phyloP scores from a whole-genome alignment of 2,113 vertebrate genomes.

The Gallinago undulata region DNA sequence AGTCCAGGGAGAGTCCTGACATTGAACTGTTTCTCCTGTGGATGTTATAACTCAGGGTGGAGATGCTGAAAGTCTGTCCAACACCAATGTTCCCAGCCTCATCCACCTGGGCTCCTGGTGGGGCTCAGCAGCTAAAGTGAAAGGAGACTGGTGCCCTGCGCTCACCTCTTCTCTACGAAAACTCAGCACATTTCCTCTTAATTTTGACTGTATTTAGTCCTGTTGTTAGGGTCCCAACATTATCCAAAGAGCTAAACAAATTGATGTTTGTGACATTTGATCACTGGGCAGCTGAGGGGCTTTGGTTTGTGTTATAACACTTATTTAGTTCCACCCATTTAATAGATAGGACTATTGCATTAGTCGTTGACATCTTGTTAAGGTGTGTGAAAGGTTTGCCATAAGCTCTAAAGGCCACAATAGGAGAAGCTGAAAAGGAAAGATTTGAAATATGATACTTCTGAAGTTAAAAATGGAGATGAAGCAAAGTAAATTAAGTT shows the following conservation, averaged over 20 bases:
- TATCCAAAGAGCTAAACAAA: not conserved
- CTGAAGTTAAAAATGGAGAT: not conserved
- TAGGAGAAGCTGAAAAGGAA: not conserved
- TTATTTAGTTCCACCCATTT: not conserved
- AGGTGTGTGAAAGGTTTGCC: not conserved
- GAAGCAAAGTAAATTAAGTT: not conserved
- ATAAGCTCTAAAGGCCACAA: not conserved
- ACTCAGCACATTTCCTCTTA: not conserved
- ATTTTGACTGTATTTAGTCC: not conserved
- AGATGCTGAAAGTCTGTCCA: not conserved
- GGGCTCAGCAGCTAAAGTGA: not conserved
- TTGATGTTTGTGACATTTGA: not conserved
- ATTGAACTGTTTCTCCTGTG: not conserved
- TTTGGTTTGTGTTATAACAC: not conserved
- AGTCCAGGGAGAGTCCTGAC: not conserved
- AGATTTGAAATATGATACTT: not conserved
- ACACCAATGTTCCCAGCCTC: too few species aligned
- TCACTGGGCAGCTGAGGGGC: not conserved
- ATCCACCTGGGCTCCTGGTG: not conserved
- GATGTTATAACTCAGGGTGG: not conserved
- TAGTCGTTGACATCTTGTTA: not conserved
- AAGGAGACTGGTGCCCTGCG: not conserved
- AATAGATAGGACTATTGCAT: fast-evolving
- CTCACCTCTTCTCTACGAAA: not conserved
- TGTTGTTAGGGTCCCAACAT: not conserved